A percentile compares a stretch with the other conserved stretches of the same genome.
These are phyloP conservation scores for Progne subis DNA, from an alignment of 2,113 vertebrate genomes.

Conservation along the genomic window DNA sequence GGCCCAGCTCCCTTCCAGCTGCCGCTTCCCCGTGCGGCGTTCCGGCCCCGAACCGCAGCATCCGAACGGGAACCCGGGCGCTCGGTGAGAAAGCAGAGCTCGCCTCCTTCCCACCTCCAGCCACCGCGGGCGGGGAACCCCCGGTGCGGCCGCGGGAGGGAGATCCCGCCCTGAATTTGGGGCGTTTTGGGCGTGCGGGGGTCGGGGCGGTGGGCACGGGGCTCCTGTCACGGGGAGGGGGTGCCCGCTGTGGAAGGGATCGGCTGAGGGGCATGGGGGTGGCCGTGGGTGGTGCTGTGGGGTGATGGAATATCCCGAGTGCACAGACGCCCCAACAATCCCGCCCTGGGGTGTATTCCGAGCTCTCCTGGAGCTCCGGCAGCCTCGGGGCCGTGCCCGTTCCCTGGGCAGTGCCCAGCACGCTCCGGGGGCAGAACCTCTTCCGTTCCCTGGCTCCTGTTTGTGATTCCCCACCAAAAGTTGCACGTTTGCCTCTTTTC, in stretches of 20 bases:
- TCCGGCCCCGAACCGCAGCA: not conserved
- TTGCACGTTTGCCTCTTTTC: not conserved
- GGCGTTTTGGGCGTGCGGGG: not conserved
- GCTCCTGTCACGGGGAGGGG: not conserved
- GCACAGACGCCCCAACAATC: not conserved
- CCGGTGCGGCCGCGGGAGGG: rapidly evolving
- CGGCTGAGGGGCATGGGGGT: not conserved
- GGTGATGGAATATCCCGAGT: no score
- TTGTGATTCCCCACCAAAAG: not conserved
- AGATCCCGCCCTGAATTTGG: rapidly evolving
- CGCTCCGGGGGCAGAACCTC: not conserved
- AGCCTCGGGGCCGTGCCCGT: not conserved
- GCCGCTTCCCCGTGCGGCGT: not conserved
- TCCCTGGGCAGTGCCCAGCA: not conserved
- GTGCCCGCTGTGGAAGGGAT: no score
- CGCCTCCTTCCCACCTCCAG: not conserved
- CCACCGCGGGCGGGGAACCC: not conserved
- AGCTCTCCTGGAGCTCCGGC: rapidly evolving
- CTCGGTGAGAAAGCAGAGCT: not conserved
- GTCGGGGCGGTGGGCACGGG: rapidly evolving
- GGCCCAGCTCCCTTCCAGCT: not conserved
- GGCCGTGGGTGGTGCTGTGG: rapidly evolving
- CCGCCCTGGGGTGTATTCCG: rapidly evolving
- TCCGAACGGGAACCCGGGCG: not conserved
- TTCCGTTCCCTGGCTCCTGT: not conserved